Evolutionary conservation across 2,888 invertebrate genomes (phyloP), one percentile per base, ranked within the genome.

Genomic region (Athripsodes cinereus): DNA sequence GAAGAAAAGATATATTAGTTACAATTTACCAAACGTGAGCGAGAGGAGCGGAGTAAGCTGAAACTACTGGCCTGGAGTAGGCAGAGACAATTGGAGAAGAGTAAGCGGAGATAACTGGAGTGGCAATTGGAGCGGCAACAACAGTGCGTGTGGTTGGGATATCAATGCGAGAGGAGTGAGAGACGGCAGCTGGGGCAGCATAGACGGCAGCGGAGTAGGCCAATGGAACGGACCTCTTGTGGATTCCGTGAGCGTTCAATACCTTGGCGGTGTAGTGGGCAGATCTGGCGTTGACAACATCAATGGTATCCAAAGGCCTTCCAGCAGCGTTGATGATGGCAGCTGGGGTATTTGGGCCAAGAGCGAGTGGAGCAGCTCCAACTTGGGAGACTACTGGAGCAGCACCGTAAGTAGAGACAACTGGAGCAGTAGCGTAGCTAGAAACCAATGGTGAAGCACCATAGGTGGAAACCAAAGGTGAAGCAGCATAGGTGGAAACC

Each of bases 261-360:
- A 74, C 75, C 66, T 78, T 78, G 64, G 78, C 78, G 66, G 77
- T 76, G 66, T 75, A 72, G 68, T 78, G 78, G 64, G 76, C 65
- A 63, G 74, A 75, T 63, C 76, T 77, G 52, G 76, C 75, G 68
- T 71, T 70, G 71, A 76, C 74, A 65, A 78, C 78, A 63, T 76
- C 77, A 8, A 76, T 22, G 31, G 56, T 22, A 16, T 57, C 53
- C 58, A 58, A 10, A 19, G 47, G n/a, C 13, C 20, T 18, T 20
- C 65, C 11, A 19, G 52, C 64, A 63, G 65, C 64, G 57, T 65
- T 61, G 19, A 70, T 69, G 2, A 67, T 47, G 2, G 67, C 75
- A 26, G 79, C 78, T 34, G 79, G 72, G 65, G 72, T 71, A 68
- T 77, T 73, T 62, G 75, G 69, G 22, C 75, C 75, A 69, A 78